Evolutionary conservation across 2,888 invertebrate genomes (phyloP).

Genomic region (Philereme vetulata): DNA sequence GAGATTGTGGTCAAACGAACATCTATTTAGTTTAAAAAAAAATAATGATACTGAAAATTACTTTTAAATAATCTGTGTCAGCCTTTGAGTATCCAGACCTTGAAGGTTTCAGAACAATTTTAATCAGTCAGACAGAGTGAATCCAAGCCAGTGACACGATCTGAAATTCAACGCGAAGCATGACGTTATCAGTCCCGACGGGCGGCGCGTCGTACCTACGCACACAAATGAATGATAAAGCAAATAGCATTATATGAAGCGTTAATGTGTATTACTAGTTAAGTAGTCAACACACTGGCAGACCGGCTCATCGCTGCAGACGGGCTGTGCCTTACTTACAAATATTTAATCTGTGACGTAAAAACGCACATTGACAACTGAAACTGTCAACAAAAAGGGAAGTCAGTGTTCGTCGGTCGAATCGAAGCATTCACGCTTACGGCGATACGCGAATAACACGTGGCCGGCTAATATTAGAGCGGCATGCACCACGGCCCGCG

Average conservation of each 20-base stretch:
- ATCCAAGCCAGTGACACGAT: constrained; percentile 10
- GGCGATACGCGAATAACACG: constrained; percentile 73
- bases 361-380: constrained; percentile 64
- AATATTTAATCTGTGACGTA: constrained; percentile 26
- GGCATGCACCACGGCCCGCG: constrained; percentile 50
- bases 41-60: too few species aligned
- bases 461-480: constrained; percentile 73
- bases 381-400: constrained; percentile 71
- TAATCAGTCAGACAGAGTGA: constrained; percentile 1
- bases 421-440: constrained; percentile 68
- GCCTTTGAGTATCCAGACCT: too few species aligned
- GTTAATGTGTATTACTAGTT: constrained; percentile 19
- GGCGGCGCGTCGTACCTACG: constrained; percentile 35
- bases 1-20: too few species aligned
- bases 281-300: constrained; percentile 51
- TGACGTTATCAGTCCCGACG: constrained; percentile 65
- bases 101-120: neutral
- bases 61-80: too few species aligned
- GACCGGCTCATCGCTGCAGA: constrained; percentile 55
- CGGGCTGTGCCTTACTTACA: constrained; percentile 37
- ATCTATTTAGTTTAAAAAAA: too few species aligned
- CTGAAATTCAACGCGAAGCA: constrained; percentile 40
- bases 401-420: constrained; percentile 49
- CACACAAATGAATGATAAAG: constrained; percentile 64
- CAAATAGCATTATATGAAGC: constrained; percentile 59